Evolutionary conservation across 1,140 invertebrate genomes (phyloP), one percentile per base, ranked within the genome.

Genomic region (Bombus confusus): DNA sequence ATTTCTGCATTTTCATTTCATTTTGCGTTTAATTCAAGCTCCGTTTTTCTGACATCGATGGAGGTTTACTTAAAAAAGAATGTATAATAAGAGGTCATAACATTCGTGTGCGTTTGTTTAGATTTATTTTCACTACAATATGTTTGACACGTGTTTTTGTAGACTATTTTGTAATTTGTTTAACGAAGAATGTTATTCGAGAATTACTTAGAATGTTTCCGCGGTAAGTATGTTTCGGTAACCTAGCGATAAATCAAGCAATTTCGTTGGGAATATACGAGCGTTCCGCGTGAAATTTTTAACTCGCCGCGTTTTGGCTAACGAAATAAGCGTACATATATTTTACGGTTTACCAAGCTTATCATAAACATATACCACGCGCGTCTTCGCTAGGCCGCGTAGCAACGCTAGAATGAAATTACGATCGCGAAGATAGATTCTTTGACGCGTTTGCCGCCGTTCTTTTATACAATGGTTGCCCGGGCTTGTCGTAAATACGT

Each of bases 331-430:
- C 37, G n/a, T 1, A 41, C 41, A 28, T 68, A 22, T 25, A 47
- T 52, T 62, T 62, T 37, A 52, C 57, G 25, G 10, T 64, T 74
- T 37, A 22, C 59, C 22, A 12, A 22, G 80, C 34, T 47, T 47
- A 59, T 78, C 82, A 22, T 71, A 84, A 84, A 71, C 43, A 52
- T 41, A 18, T 15, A 39, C 22, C 18, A 18, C 72, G 15, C 72
- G 72, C n/a, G 15, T 25, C 52, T 59, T 57, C n/a, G 52, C n/a
- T 10, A 37, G 5, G 28, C 13, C 10, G 18, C 12, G 6, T 12
- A 41, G 75, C 47, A 9, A 18, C 22, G 25, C 31, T 37, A 8
- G 37, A 31, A 84, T 43, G 12, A 84, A 62, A 72, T 80, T 84
- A 80, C 43, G 31, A 71, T 59, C 39, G 28, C 52, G 47, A 34